phyloP scores from a whole-genome alignment of 2,113 vertebrate species.

The Dipodomys merriami region DNA sequence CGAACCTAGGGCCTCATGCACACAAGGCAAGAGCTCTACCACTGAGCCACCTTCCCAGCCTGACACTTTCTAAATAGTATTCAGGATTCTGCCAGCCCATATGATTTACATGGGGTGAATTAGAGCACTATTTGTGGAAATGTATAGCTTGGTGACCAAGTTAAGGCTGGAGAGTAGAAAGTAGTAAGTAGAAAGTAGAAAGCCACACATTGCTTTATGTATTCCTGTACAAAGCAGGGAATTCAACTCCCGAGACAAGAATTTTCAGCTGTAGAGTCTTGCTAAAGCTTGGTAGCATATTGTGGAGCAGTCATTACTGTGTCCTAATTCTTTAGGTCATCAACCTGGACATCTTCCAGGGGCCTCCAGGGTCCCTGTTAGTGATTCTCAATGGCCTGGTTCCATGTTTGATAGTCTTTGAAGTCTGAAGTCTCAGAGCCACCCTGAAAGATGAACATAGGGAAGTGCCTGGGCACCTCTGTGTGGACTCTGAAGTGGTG shows the following conservation, averaged over 20 bases:
- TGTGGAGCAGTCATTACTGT: background rate
- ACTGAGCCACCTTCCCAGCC: too few species aligned
- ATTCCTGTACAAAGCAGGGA: background rate
- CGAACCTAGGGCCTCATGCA: too few species aligned
- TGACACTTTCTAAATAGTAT: background rate
- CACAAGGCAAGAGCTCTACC: too few species aligned
- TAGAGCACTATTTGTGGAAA: background rate
- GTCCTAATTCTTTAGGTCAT: background rate
- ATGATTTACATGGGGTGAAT: background rate
- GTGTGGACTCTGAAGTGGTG: slow-evolving; percentile 20
- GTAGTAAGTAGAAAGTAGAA: background rate
- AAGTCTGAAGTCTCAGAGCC: background rate
- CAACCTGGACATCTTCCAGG: background rate
- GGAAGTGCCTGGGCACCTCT: background rate
- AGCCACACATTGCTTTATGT: background rate
- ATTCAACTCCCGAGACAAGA: background rate
- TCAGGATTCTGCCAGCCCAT: background rate
- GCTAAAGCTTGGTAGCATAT: background rate
- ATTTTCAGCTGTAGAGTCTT: background rate
- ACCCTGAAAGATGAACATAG: background rate
- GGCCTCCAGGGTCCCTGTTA: background rate
- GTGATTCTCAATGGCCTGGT: background rate
- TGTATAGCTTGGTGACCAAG: background rate
- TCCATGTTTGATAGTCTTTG: background rate
- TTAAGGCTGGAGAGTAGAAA: background rate